Percentiles rank a stretch among this genome's conserved stretches.
Evolutionary conservation across 2,888 invertebrate genomes (phyloP).

Genomic region (Orthosia gracilis): DNA sequence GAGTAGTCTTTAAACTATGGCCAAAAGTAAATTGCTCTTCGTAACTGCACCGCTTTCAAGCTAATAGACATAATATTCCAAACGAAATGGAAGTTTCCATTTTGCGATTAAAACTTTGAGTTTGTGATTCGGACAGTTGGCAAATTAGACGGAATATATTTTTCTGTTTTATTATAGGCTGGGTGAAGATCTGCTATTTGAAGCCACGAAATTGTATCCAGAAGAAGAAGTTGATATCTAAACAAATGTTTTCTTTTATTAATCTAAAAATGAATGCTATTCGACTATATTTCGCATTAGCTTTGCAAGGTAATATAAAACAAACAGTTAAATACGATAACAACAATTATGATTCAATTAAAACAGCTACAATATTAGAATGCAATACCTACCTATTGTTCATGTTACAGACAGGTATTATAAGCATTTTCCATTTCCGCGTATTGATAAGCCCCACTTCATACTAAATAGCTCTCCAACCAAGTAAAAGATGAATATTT

Average conservation of each 20-base stretch:
- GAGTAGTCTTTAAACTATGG: conserved; percentile 21
- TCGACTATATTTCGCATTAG: neutral
- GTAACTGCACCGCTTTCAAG: conserved; percentile 45
- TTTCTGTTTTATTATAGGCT: conserved; percentile 36
- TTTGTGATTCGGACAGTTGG: conserved; percentile 59
- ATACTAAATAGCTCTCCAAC: neutral
- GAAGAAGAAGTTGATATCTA: neutral
- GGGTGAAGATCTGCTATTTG: conserved; percentile 2
- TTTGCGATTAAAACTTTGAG: conserved; percentile 68
- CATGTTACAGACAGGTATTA: neutral
- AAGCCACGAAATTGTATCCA: neutral
- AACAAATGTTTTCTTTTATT: neutral
- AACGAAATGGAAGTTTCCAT: conserved; percentile 62
- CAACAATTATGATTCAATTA: neutral
- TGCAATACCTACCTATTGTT: neutral
- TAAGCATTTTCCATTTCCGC: conserved; percentile 8
- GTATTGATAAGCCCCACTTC: neutral
- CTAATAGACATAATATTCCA: conserved; percentile 61
- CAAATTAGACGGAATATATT: conserved; percentile 58
- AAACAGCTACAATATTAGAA: neutral
- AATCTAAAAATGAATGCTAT: neutral
- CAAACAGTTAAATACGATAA: neutral
- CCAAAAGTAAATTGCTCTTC: conserved; percentile 44
- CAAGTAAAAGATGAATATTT: neutral
- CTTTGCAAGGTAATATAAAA: conserved; percentile 7